Conservation (phyloP, 1,140 invertebrate species). For the Hypothenemus hampei region DNA sequence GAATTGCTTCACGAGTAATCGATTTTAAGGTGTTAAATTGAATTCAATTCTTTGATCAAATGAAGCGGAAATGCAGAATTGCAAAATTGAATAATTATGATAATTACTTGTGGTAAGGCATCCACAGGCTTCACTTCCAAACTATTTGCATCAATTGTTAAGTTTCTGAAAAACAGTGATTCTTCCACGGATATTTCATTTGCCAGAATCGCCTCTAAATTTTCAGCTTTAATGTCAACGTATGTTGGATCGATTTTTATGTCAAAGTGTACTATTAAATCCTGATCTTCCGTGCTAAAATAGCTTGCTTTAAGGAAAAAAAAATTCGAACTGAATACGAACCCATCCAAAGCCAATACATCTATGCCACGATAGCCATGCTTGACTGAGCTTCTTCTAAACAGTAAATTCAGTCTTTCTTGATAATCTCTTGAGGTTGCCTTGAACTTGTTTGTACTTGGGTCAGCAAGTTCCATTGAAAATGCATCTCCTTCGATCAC, state of each 20-base stretch:
- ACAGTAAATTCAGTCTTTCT: conserved; percentile 68
- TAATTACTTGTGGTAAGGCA: conserved; percentile 50
- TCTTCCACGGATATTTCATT: conserved; percentile 51
- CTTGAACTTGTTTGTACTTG: conserved; percentile 60
- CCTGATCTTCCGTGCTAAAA: conserved; percentile 56
- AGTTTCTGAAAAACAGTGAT: conserved; percentile 55
- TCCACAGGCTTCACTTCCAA: conserved; percentile 61
- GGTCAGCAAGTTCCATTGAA: conserved; percentile 58
- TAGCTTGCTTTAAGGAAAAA: neutral
- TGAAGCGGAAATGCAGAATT: neutral
- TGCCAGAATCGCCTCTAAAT: conserved; percentile 49
- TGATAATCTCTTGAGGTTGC: conserved; percentile 65
- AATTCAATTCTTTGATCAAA: too few relatives aligned
- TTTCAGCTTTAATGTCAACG: conserved; percentile 50
- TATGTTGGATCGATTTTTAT: conserved; percentile 62
- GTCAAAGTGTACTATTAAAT: conserved; percentile 69
- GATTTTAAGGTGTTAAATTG: too few relatives aligned
- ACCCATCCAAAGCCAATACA: conserved; percentile 77
- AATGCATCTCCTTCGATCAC: conserved; percentile 63
- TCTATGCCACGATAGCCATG: conserved; percentile 65
- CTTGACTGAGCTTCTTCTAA: conserved; percentile 63
- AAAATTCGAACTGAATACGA: conserved; percentile 32
- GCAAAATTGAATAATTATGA: too few relatives aligned
- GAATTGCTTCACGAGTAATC: too few relatives aligned
- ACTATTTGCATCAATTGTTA: conserved; percentile 62